Base-by-base conservation (phyloP, 2,888 invertebrate genomes). In the Plagodis dolabraria region DNA sequence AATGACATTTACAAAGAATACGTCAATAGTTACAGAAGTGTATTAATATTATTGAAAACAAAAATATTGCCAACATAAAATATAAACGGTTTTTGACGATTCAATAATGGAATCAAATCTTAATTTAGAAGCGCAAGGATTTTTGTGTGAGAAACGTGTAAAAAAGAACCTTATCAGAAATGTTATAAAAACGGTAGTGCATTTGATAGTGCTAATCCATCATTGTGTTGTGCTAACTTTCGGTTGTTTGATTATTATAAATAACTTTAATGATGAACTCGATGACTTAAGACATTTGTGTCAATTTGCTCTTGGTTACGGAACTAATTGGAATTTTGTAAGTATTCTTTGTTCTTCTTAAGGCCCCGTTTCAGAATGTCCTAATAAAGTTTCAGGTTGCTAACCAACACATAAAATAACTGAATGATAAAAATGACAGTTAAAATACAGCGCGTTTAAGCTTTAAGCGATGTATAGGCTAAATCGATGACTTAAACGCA, bases 251-350 rank as follows among this genome's bases (percentile, higher is more conserved):
- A 53, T 66, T 7, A 47, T 68, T 0, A 43, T 52, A 0, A 40
- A 44, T 7, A 65, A 59, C 47, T 48, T 49, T 1, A 22, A 61
- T 7, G 44, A 60, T 42, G 42, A 62, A 12, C 10, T 36, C 0
- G 40, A 55, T 9, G n/a, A 57, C 0, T 6, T 69, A 2, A 57
- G 33, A 7, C 62, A 63, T 22, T 5, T 69, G 36, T 54, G 56
- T 12, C 60, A 54, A 1, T 63, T 42, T 12, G 48, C 45, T 0
- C 49, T 33, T n/a, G 66, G 49, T 1, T 72, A 46, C 33, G 72
- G 68, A 0, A 72, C 72, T 0, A 67, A 71, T 36, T 74, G 73
- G 73, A 74, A 70, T 50, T 61, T 67, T 12, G 73, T 73, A 58
- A 71, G 73, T 71, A 48, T 43, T 10, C 34, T 33, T 9, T 11